phyloP scores from a whole-genome alignment of 2,888 invertebrate species.

The Nephrotoma appendiculata region DNA sequence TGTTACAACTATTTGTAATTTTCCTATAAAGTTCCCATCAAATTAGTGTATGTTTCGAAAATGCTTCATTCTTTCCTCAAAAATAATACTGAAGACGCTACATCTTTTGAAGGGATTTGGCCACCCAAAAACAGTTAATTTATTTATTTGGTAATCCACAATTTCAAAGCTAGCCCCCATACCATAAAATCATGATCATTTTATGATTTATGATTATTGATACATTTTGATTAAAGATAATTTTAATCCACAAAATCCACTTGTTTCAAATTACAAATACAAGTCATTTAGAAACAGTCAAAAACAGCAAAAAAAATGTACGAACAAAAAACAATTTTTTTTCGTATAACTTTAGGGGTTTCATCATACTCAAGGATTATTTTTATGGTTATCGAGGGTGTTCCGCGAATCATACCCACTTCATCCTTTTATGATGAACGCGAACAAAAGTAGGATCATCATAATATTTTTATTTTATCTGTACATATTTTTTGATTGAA shows the following conservation, averaged over 20 bases:
- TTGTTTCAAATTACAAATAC: background rate
- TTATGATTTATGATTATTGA: background rate
- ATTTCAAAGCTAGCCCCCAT: too few relatives aligned
- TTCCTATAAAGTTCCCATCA: too few relatives aligned
- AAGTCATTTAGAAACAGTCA: background rate
- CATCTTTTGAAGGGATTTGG: too few relatives aligned
- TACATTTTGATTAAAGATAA: background rate
- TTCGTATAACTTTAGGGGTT: background rate
- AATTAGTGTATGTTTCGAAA: too few relatives aligned
- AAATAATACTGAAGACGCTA: too few relatives aligned
- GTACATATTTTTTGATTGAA: background rate
- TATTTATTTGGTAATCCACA: too few relatives aligned
- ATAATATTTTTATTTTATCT: background rate
- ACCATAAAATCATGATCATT: background rate
- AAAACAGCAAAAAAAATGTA: background rate
- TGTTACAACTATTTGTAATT: too few relatives aligned
- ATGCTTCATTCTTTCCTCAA: too few relatives aligned
- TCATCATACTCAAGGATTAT: background rate
- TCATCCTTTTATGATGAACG: background rate
- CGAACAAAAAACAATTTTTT: background rate
- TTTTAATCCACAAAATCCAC: background rate
- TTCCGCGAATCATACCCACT: background rate
- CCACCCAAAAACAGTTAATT: too few relatives aligned
- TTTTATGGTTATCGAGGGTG: background rate
- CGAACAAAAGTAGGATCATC: background rate